Evolutionary conservation across 2,797 vertebrate species (phyloP).

Genomic region (Hozukius guyotensis): DNA sequence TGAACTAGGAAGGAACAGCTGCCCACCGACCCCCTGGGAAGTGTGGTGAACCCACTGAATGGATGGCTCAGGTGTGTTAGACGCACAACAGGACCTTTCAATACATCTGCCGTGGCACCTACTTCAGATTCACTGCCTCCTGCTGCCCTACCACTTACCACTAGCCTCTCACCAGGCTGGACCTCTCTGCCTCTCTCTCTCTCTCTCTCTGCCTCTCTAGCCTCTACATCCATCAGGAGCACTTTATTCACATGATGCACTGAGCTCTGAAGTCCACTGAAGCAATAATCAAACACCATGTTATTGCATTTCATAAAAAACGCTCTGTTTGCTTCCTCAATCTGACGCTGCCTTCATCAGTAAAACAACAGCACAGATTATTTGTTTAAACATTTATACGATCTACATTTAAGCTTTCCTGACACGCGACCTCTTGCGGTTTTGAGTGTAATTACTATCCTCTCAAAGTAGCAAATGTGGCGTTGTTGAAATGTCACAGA

Average conservation of each 20-base stretch:
- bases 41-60: conserved; percentile 34
- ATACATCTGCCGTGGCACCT: conserved; percentile 53
- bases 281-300: conserved; percentile 12
- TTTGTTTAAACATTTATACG: background rate
- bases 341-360: background rate
- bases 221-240: conserved; percentile 3
- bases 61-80: conserved; percentile 76
- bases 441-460: background rate
- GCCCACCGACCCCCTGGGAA: conserved; percentile 68
- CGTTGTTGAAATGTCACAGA: background rate
- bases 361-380: background rate
- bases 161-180: conserved; percentile 47
- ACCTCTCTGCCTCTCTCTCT: background rate
- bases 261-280: background rate
- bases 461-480: background rate
- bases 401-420: background rate
- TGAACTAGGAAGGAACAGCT: conserved; percentile 71
- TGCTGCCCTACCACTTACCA: conserved; percentile 60
- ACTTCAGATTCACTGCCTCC: conserved; percentile 52
- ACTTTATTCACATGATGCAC: conserved; percentile 18
- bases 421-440: background rate
- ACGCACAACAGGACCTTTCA: conserved; percentile 56
- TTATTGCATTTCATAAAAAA: background rate
- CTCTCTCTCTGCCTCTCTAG: conserved; percentile 3
- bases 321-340: background rate